Conservation (phyloP, 2,113 vertebrate species). For the Theropithecus gelada region DNA sequence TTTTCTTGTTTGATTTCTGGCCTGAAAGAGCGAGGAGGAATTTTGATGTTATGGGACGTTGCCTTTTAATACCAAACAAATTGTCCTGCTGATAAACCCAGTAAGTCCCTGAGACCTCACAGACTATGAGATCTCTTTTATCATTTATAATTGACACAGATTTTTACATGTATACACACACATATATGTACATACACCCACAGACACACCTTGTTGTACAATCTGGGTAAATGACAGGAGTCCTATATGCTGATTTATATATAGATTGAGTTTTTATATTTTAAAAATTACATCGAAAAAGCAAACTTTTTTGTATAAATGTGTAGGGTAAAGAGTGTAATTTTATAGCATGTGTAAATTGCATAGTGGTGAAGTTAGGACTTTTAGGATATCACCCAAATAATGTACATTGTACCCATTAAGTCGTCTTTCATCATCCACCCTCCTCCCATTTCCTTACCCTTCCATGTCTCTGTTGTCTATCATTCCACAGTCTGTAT, state of each 20-base stretch:
- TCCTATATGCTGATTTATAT: neutral
- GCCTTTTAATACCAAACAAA: neutral
- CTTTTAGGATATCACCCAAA: no score
- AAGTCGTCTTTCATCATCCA: no score
- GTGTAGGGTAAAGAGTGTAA: no score
- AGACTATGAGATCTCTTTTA: neutral
- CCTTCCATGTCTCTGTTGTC: no score
- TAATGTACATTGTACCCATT: no score
- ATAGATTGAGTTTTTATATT: neutral
- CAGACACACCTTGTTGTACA: neutral
- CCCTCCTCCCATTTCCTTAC: no score
- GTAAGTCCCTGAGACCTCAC: neutral
- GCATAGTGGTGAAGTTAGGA: no score
- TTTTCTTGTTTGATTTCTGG: slow-evolving; percentile 10
- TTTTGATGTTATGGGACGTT: neutral
- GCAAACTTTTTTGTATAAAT: neutral
- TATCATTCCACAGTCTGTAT: no score
- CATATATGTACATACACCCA: neutral
- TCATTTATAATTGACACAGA: neutral
- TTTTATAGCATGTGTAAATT: no score
- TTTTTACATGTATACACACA: neutral
- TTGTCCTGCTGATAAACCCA: neutral
- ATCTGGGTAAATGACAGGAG: neutral
- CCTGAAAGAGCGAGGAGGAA: neutral
- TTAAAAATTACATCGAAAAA: neutral